A percentile compares a stretch with the other conserved stretches of the same genome.
Conservation (phyloP, 2,113 vertebrate species). For the Odontophorus gujanensis region DNA sequence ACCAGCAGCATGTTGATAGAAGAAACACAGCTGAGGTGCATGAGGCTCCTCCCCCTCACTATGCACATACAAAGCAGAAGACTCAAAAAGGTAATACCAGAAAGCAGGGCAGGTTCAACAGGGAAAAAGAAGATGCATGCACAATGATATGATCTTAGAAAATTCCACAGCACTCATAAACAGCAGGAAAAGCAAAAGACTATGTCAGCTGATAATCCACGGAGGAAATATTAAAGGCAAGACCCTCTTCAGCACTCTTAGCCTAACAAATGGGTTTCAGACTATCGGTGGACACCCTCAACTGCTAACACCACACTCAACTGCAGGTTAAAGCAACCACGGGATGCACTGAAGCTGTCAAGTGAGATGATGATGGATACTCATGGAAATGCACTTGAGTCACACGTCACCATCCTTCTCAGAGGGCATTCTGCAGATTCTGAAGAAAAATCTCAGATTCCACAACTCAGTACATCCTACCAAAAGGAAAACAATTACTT, state of each 20-base stretch:
- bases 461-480: neutral
- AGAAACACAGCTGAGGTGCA: neutral
- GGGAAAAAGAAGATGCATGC: neutral
- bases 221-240: neutral
- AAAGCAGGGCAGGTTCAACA: neutral
- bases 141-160: neutral
- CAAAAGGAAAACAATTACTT: neutral
- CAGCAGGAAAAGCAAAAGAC: neutral
- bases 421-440: neutral
- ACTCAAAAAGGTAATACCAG: neutral
- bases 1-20: neutral
- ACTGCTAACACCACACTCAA: neutral
- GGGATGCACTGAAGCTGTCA: neutral
- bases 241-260: neutral
- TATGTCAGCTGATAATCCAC: neutral
- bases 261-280: neutral
- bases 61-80: neutral
- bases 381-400: neutral
- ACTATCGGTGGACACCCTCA: neutral
- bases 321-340: neutral
- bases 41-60: neutral
- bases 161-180: neutral
- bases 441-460: neutral
- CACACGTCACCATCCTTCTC: neutral
- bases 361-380: neutral